Base-by-base conservation (phyloP, 2,113 vertebrate genomes). In the Laterallus jamaicensis region DNA sequence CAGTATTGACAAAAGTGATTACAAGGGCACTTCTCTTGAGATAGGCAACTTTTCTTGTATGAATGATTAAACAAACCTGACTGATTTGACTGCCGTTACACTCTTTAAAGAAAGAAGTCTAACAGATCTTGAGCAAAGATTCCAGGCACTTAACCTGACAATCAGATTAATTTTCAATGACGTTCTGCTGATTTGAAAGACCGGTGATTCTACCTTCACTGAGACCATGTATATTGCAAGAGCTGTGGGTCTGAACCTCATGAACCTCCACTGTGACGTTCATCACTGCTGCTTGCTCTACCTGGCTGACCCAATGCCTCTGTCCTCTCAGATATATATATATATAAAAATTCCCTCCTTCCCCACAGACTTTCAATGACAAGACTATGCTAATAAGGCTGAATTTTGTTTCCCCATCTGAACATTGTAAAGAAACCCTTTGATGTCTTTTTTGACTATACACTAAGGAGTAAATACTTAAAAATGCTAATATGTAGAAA, bases 1-100 rank as follows among this genome's bases (percentile, higher is more conserved):
- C 60, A 92, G 52, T 97, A 59, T 97, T 98, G 98, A 93, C 94
- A 59, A 12, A 92, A 87, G 86, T 35, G 95, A 97, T 98, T 97
- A 92, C 69, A 66, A 26, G 15, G 58, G 80, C 64, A 64, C 85
- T 95, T 88, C 55, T 69, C 55, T 92, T 35, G 88, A 97, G 95
- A 95, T 95, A 96, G 21, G 70, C 31, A 78, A 71, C 28, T 74
- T 93, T 88, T 96, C 73, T 89, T 84, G 85, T 84, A 96, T 88
- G 52, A 97, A 97, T 96, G 95, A 97, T 97, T 97, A 97, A 97
- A 91, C 88, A 2, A 73, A 69, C 59, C 32, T 92, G 88, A 88
- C 42, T 93, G 63, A 95, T 55, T 54, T 47, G 75, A 63, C 55
- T 79, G 25, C 60, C 1, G 6, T 86, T 85, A 56, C 4, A 47